A percentile compares a stretch with the other conserved stretches of the same genome.
These are phyloP conservation scores for Peromyscus attwateri DNA, from an alignment of 2,797 vertebrate species.

Conservation along the genomic window DNA sequence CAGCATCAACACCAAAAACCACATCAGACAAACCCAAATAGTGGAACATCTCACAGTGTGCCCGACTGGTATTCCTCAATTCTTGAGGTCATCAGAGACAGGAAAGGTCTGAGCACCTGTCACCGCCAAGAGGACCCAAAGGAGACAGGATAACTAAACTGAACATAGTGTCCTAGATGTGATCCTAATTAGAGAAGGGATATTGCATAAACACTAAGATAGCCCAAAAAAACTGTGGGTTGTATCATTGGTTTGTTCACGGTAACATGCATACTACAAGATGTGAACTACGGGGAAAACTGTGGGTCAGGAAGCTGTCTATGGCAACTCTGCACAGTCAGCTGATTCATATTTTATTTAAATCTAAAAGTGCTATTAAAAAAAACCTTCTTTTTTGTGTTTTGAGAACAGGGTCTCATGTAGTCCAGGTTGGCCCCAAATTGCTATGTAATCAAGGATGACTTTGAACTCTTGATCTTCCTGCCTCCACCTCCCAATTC, in stretches of 20 bases:
- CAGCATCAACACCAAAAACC: background rate
- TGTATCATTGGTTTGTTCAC: background rate
- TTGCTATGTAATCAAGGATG: background rate
- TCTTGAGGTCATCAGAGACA: background rate
- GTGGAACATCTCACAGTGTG: background rate
- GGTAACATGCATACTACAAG: background rate
- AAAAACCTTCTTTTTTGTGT: background rate
- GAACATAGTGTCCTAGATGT: background rate
- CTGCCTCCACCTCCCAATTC: background rate
- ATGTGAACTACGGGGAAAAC: background rate
- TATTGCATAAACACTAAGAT: background rate
- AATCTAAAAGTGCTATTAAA: slow-evolving; percentile 6
- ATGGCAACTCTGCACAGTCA: background rate
- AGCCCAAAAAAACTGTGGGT: background rate
- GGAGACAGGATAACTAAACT: background rate
- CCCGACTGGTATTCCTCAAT: background rate
- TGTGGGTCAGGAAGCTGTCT: no score
- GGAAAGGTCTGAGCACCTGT: background rate
- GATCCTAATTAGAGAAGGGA: background rate
- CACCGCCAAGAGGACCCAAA: background rate
- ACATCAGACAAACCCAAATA: background rate
- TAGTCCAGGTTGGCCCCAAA: background rate
- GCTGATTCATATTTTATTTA: background rate
- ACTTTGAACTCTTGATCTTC: background rate
- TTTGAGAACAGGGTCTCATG: background rate